A percentile compares a stretch with the other conserved stretches of the same genome.
Conservation (phyloP, 2,113 vertebrate genomes). For the Chamaetylas fuelleborni region DNA sequence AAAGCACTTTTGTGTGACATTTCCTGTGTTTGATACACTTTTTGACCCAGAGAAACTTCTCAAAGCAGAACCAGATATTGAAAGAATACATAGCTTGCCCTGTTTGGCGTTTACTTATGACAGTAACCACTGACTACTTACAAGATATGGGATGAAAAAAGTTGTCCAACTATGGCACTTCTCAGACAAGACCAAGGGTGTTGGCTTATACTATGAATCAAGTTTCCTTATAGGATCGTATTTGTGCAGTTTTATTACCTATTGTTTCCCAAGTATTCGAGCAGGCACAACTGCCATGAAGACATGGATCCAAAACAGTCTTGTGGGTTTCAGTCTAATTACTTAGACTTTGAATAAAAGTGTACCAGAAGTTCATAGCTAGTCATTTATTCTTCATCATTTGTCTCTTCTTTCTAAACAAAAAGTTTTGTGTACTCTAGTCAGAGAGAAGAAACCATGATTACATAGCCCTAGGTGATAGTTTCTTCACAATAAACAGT, state of each 20-base stretch:
- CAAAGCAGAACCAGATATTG: neutral
- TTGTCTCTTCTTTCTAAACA: neutral
- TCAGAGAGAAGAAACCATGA: neutral
- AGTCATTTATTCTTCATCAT: neutral
- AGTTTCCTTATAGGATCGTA: neutral
- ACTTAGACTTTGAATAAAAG: neutral
- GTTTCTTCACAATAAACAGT: neutral
- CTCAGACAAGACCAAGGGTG: neutral
- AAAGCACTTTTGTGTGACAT: rapidly evolving
- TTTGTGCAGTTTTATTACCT: neutral
- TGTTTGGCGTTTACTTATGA: rapidly evolving
- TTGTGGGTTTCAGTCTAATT: neutral
- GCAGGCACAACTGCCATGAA: neutral
- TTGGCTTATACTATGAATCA: neutral
- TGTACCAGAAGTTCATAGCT: neutral
- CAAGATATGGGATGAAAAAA: neutral
- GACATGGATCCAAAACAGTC: neutral
- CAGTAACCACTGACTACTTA: neutral
- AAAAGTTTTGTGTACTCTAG: neutral
- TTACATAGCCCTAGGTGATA: neutral
- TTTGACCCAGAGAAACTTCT: neutral
- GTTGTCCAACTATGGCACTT: neutral
- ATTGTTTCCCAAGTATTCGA: constrained; percentile 7
- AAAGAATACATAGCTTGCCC: neutral
- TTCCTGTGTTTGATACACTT: neutral